Conservation (phyloP, 2,888 invertebrate genomes). For the Lamellibrachia satsuma region DNA sequence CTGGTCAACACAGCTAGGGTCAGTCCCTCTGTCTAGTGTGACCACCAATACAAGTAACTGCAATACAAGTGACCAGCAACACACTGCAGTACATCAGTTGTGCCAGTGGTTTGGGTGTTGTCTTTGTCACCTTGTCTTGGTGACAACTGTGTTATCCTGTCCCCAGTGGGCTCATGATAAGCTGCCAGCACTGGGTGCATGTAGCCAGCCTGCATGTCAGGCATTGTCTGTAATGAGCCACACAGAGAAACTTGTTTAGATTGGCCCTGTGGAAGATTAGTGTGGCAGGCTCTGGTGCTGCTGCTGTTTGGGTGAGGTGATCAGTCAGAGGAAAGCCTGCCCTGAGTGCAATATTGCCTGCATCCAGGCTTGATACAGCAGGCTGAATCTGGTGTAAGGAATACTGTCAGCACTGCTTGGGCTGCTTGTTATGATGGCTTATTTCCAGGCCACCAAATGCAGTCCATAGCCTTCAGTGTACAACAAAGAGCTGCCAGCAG, state of each 20-base stretch:
- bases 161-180: background rate
- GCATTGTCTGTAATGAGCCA: background rate
- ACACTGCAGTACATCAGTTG: background rate
- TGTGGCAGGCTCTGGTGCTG: background rate
- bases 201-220: background rate
- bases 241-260: background rate
- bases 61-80: background rate
- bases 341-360: background rate
- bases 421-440: background rate
- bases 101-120: background rate
- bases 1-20: background rate
- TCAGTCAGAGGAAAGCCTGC: background rate
- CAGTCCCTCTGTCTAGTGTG: background rate
- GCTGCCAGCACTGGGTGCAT: background rate
- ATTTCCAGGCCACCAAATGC: background rate
- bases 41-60: background rate
- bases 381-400: background rate
- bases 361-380: background rate
- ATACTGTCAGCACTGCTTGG: background rate
- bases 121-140: background rate
- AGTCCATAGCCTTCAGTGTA: background rate
- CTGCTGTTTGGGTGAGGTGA: background rate
- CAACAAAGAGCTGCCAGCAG: background rate
- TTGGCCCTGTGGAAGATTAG: background rate
- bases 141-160: background rate